Conservation (phyloP, 2,888 invertebrate species). For the Spilarctia lutea region DNA sequence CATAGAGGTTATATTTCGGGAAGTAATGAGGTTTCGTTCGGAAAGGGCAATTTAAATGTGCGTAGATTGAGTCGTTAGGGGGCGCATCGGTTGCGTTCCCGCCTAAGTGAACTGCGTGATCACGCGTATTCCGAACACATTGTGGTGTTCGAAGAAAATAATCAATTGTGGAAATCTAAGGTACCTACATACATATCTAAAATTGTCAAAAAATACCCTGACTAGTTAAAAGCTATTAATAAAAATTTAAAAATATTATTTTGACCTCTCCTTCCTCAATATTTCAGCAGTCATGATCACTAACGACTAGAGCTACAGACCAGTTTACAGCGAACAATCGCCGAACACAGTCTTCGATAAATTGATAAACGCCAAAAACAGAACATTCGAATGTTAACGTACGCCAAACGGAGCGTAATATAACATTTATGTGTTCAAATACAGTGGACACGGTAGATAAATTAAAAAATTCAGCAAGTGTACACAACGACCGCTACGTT, state of each 20-base stretch:
- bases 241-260: background rate
- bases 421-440: slow-evolving; percentile 63
- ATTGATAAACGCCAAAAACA: slow-evolving; percentile 48
- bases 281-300: background rate
- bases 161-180: slow-evolving; percentile 10
- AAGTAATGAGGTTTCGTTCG: slow-evolving; percentile 86
- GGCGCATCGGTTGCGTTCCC: slow-evolving; percentile 68
- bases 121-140: slow-evolving; percentile 55
- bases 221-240: background rate
- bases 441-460: slow-evolving; percentile 77
- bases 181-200: background rate
- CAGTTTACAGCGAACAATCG: background rate
- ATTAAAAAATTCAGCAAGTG: slow-evolving; percentile 66
- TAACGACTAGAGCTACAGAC: background rate
- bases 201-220: background rate
- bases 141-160: slow-evolving; percentile 54
- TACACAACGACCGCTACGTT: slow-evolving; percentile 63
- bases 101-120: slow-evolving; percentile 55
- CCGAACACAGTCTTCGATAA: slow-evolving; percentile 37
- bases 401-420: slow-evolving; percentile 66
- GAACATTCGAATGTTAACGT: slow-evolving; percentile 52
- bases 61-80: slow-evolving; percentile 84
- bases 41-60: slow-evolving; percentile 85
- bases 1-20: slow-evolving; percentile 86
- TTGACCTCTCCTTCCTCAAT: no score